phyloP scores from a whole-genome alignment of 2,113 vertebrate genomes.

The Scolopax mira region DNA sequence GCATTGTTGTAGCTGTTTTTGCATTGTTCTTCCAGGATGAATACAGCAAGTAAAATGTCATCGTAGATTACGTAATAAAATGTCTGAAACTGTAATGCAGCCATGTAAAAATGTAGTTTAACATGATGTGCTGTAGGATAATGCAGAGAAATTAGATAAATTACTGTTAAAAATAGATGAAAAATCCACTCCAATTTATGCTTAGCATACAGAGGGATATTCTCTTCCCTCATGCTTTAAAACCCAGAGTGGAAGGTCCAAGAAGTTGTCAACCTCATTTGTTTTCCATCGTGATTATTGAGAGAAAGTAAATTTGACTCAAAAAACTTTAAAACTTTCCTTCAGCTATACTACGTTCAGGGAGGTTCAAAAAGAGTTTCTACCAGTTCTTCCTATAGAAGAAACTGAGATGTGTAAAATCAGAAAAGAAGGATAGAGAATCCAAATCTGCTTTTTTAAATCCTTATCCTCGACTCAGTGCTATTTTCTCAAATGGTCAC shows the following conservation, averaged over 20 bases:
- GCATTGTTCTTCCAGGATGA: slow-evolving; percentile 15
- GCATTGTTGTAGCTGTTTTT: slow-evolving; percentile 29
- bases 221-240: background rate
- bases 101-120: slow-evolving; percentile 8
- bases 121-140: background rate
- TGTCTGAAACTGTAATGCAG: slow-evolving; percentile 21
- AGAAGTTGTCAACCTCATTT: background rate
- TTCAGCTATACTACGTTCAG: background rate
- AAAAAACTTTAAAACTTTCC: background rate
- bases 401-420: background rate
- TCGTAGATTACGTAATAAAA: slow-evolving; percentile 19
- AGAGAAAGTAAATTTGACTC: background rate
- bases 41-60: slow-evolving; percentile 3
- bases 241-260: background rate
- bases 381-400: background rate
- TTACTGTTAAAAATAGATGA: slow-evolving; percentile 44
- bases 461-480: background rate
- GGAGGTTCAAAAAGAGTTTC: background rate
- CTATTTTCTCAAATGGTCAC: background rate
- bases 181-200: background rate
- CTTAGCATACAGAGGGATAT: background rate
- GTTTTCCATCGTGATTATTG: background rate
- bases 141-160: slow-evolving; percentile 15
- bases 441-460: background rate
- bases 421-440: background rate